A percentile compares a stretch with the other conserved stretches of the same genome.
Conservation (phyloP, 1,140 invertebrate species). For the Drosophila bifasciata region DNA sequence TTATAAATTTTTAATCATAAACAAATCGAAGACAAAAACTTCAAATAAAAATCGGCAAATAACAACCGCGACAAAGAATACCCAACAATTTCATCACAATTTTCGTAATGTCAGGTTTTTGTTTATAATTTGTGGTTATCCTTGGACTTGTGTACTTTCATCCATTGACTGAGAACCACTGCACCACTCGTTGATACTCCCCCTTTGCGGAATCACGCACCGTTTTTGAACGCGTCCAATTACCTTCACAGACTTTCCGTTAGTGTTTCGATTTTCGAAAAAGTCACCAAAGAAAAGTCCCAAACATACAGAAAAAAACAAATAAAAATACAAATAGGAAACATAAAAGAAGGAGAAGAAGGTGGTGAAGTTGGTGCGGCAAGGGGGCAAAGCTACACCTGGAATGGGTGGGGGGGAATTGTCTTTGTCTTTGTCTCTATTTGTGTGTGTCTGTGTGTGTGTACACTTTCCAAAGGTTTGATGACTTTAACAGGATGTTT, state of each 20-base stretch:
- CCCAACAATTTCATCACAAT: too few species aligned
- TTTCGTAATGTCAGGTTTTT: too few species aligned
- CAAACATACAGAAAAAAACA: slow-evolving; percentile 45
- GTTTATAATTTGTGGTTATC: not conserved
- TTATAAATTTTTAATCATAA: too few species aligned
- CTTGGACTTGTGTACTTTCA: not conserved
- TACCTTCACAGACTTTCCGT: slow-evolving; percentile 76
- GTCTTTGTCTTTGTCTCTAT: slow-evolving; percentile 1
- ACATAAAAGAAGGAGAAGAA: slow-evolving; percentile 9
- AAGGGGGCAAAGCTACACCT: slow-evolving; percentile 25
- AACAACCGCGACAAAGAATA: too few species aligned
- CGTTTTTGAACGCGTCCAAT: slow-evolving; percentile 72
- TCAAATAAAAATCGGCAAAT: too few species aligned
- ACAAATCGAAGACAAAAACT: not conserved
- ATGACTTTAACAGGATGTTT: too few species aligned
- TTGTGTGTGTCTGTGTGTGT: not conserved
- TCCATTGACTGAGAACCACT: not conserved
- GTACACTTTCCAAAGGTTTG: too few species aligned
- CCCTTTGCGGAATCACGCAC: slow-evolving; percentile 18
- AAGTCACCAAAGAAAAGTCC: slow-evolving; percentile 64
- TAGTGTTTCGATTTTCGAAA: slow-evolving; percentile 79
- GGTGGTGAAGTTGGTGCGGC: slow-evolving; percentile 14
- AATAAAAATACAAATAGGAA: slow-evolving; percentile 40
- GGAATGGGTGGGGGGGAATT: slow-evolving; percentile 35
- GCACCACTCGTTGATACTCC: not conserved